Evolutionary conservation across 1,140 invertebrate species (phyloP).

Genomic region (Achatina immaculata): DNA sequence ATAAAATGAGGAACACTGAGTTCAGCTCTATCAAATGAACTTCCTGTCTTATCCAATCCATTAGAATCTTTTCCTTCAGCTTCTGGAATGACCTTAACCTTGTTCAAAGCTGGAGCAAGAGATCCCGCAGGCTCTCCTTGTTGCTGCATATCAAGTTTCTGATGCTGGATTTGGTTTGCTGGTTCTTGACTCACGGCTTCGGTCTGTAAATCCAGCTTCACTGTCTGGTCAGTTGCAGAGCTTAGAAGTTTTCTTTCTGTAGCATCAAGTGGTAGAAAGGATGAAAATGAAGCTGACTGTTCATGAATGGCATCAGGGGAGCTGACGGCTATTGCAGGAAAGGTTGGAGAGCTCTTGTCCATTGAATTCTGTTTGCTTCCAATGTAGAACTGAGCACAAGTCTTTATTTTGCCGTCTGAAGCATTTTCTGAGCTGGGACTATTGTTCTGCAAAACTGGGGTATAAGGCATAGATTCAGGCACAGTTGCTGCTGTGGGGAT

Average conservation of each 20-base stretch:
- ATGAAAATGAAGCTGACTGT: not conserved
- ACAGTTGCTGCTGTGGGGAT: not conserved
- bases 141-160: no score
- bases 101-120: no score
- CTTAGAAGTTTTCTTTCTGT: not conserved
- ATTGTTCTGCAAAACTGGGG: not conserved
- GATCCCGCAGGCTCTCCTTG: no score
- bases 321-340: not conserved
- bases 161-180: no score
- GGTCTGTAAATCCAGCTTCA: not conserved
- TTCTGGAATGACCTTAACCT: no score
- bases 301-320: not conserved
- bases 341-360: not conserved
- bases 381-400: not conserved
- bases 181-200: not conserved
- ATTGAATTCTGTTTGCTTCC: not conserved
- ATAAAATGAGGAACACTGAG: conserved; percentile 69
- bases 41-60: not conserved
- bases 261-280: not conserved
- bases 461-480: not conserved
- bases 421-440: not conserved
- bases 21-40: not conserved
- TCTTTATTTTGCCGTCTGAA: not conserved
- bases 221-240: not conserved
- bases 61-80: not conserved